phyloP scores from a whole-genome alignment of 2,888 invertebrate genomes.

The Horisme vitalbata region DNA sequence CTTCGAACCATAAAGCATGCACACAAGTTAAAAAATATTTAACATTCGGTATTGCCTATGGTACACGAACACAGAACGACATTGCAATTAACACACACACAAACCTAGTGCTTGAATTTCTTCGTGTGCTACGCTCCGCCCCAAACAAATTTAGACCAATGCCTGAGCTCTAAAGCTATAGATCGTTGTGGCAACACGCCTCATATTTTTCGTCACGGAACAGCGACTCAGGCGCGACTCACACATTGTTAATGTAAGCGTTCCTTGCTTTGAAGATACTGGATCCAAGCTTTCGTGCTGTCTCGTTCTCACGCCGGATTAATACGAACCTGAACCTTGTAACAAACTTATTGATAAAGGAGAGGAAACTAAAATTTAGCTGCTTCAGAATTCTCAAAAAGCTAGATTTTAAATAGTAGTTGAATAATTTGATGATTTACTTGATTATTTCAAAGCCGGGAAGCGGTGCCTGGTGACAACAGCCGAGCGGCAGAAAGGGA shows the following conservation, averaged over 20 bases:
- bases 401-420: background rate
- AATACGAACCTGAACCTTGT: constrained; percentile 25
- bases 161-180: constrained; percentile 63
- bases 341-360: constrained; percentile 5
- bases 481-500: constrained; percentile 67
- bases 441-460: constrained; percentile 45
- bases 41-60: constrained; percentile 59
- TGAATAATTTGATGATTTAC: constrained; percentile 25
- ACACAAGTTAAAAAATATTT: constrained; percentile 48
- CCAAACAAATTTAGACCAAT: constrained; percentile 75
- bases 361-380: background rate
- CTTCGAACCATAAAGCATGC: constrained; percentile 8
- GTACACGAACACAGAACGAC: constrained; percentile 69
- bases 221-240: constrained; percentile 82
- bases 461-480: constrained; percentile 39
- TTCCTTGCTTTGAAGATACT: constrained; percentile 76
- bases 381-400: background rate
- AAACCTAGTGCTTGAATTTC: constrained; percentile 50
- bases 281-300: constrained; percentile 65
- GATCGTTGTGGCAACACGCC: constrained; percentile 80
- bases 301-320: constrained; percentile 65
- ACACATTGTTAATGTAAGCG: constrained; percentile 78
- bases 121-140: constrained; percentile 78
- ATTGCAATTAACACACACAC: constrained; percentile 81
- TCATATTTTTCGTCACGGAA: constrained; percentile 79